Percentiles rank a stretch among this genome's conserved stretches.
Conservation (phyloP, 2,888 invertebrate species). For the Morinoia aosen region DNA sequence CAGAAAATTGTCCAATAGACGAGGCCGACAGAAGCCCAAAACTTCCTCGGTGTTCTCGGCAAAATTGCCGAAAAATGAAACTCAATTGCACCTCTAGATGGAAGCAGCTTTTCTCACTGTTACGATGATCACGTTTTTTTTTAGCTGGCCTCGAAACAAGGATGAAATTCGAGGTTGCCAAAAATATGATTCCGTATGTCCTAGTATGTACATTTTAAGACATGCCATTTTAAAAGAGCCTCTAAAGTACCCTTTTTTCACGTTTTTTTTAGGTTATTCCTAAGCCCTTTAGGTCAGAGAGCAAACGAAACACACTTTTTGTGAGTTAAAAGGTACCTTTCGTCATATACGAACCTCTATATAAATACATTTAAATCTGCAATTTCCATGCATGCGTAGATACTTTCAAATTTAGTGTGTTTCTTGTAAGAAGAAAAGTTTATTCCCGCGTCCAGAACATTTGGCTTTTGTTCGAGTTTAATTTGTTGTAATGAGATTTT, state of each 20-base stretch:
- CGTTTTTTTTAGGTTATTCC: not conserved
- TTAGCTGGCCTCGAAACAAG: not conserved
- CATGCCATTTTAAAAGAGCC: not conserved
- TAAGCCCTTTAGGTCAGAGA: not conserved
- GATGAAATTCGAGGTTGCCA: not conserved
- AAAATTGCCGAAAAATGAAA: constrained; percentile 43
- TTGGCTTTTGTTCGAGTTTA: not conserved
- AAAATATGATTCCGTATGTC: not conserved
- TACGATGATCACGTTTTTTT: not conserved
- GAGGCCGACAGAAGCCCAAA: constrained; percentile 26
- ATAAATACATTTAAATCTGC: not conserved
- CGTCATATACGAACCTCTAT: not conserved
- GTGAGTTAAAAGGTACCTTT: not conserved
- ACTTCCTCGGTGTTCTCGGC: constrained; percentile 3
- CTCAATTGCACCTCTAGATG: constrained; percentile 37
- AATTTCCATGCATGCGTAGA: not conserved
- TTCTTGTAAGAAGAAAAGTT: not conserved
- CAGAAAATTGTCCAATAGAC: constrained; percentile 50
- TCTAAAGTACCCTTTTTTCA: not conserved
- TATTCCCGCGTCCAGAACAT: not conserved
- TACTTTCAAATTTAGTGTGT: not conserved
- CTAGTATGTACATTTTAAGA: not conserved
- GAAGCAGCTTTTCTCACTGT: constrained; percentile 18
- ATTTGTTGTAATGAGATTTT: constrained; percentile 32
- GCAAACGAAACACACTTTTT: not conserved